Evolutionary conservation across 2,888 invertebrate genomes (phyloP), one percentile per base, ranked within the genome.

Genomic region (Drosophila melanosoma): DNA sequence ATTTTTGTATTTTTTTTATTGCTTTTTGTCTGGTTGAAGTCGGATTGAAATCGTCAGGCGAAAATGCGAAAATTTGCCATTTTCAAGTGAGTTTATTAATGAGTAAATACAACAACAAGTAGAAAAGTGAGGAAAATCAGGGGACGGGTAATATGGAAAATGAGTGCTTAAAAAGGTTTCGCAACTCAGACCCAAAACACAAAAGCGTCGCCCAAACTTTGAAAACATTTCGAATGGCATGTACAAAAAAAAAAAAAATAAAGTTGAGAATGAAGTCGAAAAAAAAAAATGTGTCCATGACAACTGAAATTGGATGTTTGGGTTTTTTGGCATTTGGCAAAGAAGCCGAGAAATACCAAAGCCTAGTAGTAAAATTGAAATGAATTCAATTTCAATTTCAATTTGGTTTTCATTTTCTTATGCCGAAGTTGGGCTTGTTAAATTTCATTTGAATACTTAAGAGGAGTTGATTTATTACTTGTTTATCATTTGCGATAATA

Each of bases 41-140:
- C 40, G 35, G 51, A 32, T 38, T 57, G 15, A 32, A 57, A 20
- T 42, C n/a, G 42, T 42, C 45, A 20, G 57, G 45, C 23, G 12
- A 52, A 15, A 29, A 29, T 53, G 52, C 32, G 20, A 53, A 56
- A 57, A 58, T 59, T 61, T 71, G 54, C 45, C 63, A 64, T 72
- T 67, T 67, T 29, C 45, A 33, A 53, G 20, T 48, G 57, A 77
- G 65, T 77, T 66, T 72, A 66, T 77, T 81, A 77, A 67, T 48
- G 49, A 66, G 63, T 77, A 38, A 58, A 58, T 58, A 36, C 51
- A 49, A 45, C 3, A 63, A 29, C 23, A 58, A 20, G 26, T 49
- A 42, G 20, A 63, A 35, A 12, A 33, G 12, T 29, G 10, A n/a
- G 32, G 7, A 35, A 45, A 53, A 40, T 45, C 23, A 45, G 15